Conservation (phyloP, 2,113 vertebrate species). For the Prolemur simus region DNA sequence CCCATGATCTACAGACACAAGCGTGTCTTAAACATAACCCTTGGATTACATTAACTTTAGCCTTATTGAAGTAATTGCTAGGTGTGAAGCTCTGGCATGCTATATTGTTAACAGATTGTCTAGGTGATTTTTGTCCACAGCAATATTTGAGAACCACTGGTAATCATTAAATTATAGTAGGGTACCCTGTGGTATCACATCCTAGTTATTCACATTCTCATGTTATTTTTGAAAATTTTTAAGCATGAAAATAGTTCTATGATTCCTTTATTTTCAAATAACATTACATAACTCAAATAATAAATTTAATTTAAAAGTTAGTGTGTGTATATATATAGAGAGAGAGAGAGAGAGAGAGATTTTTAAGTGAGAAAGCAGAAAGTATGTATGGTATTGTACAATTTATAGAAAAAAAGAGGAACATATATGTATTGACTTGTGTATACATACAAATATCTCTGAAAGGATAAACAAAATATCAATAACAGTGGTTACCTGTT, state of each 20-base stretch:
- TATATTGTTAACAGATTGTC: not conserved
- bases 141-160: not conserved
- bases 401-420: not conserved
- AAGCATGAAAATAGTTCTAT: constrained; percentile 1
- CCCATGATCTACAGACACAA: not conserved
- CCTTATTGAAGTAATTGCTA: not conserved
- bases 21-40: not conserved
- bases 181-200: not conserved
- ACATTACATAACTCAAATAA: constrained; percentile 4
- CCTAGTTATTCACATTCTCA: not conserved
- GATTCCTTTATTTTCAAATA: constrained; percentile 35
- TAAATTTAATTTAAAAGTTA: constrained; percentile 20
- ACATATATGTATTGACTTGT: not conserved
- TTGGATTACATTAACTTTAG: not conserved
- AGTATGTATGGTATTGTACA: not conserved
- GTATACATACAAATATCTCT: not conserved
- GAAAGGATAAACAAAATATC: constrained; percentile 23
- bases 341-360: no score
- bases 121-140: not conserved
- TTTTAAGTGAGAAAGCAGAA: constrained; percentile 4
- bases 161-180: not conserved
- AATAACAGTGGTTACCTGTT: not conserved
- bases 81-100: not conserved
- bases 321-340: not conserved
- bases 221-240: not conserved